Percentiles rank a stretch among this genome's conserved stretches.
Conservation (phyloP, 2,888 invertebrate species). For the Meganola albula region DNA sequence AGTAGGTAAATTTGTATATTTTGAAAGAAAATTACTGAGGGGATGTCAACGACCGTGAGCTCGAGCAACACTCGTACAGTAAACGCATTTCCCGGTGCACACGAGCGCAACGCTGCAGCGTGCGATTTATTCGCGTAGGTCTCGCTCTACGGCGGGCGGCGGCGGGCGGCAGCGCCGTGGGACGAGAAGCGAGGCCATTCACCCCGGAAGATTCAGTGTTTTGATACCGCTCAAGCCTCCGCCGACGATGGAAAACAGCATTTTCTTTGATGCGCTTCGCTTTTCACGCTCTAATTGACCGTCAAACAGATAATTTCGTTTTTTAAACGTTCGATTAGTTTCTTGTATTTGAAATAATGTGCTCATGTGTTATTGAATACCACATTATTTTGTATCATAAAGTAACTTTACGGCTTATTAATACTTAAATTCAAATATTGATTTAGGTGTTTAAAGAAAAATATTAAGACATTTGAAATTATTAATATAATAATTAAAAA, state of each 20-base stretch:
- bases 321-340: conserved; percentile 27
- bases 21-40: conserved; percentile 53
- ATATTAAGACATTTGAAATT: no score
- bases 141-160: conserved; percentile 44
- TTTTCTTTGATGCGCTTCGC: conserved; percentile 73
- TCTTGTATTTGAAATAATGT: no score
- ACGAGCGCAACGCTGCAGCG: conserved; percentile 46
- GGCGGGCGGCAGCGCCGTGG: conserved; percentile 51
- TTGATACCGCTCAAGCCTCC: conserved; percentile 73
- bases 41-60: conserved; percentile 70
- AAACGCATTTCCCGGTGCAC: conserved; percentile 72
- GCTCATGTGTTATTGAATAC: no score
- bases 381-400: no score
- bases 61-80: conserved; percentile 70
- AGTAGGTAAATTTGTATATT: conserved; percentile 4
- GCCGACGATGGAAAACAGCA: conserved; percentile 68
- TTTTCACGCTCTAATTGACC: conserved; percentile 72
- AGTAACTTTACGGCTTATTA: no score
- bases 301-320: conserved; percentile 45
- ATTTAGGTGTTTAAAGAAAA: no score
- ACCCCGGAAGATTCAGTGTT: conserved; percentile 78
- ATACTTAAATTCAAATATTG: no score
- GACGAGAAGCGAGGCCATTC: conserved; percentile 61
- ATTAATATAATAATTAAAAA: no score
- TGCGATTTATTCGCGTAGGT: conserved; percentile 65